A percentile compares a stretch with the other conserved stretches of the same genome.
phyloP scores from a whole-genome alignment of 2,888 invertebrate genomes.

The Trichogramma evanescens region DNA sequence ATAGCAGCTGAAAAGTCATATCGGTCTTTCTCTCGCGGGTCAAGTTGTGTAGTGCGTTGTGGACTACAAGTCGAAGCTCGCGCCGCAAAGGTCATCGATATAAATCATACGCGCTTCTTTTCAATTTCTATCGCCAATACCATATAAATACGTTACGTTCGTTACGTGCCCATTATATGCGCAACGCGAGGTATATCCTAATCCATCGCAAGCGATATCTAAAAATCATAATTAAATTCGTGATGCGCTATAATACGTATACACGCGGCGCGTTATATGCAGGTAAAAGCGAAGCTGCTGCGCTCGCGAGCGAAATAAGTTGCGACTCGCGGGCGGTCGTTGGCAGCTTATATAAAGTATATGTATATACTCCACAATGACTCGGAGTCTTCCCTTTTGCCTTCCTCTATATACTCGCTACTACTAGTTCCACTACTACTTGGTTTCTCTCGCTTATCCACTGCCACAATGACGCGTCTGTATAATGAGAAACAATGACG shows the following conservation, averaged over 20 bases:
- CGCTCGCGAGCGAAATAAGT: background rate
- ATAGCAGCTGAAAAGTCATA: too few relatives aligned
- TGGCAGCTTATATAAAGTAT: conserved; percentile 8
- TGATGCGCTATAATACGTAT: conserved; percentile 3
- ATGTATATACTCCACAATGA: background rate
- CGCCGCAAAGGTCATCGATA: background rate
- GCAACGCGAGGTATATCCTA: background rate
- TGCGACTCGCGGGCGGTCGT: conserved; percentile 13
- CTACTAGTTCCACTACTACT: too few relatives aligned
- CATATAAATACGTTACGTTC: background rate
- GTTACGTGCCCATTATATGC: background rate
- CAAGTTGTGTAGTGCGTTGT: too few relatives aligned
- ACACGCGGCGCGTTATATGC: background rate
- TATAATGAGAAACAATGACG: conserved; percentile 5
- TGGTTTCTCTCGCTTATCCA: background rate
- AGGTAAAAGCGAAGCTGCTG: background rate
- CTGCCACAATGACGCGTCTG: background rate
- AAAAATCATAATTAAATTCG: conserved; percentile 22
- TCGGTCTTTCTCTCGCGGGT: too few relatives aligned
- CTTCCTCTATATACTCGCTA: background rate
- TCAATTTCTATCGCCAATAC: conserved; percentile 2
- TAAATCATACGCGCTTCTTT: conserved; percentile 9
- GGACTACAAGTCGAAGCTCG: background rate
- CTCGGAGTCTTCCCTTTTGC: background rate
- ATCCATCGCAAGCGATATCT: background rate